Percentiles rank a stretch among this genome's conserved stretches.
Evolutionary conservation across 2,113 vertebrate genomes (phyloP).

Genomic region (Fukomys damarensis): DNA sequence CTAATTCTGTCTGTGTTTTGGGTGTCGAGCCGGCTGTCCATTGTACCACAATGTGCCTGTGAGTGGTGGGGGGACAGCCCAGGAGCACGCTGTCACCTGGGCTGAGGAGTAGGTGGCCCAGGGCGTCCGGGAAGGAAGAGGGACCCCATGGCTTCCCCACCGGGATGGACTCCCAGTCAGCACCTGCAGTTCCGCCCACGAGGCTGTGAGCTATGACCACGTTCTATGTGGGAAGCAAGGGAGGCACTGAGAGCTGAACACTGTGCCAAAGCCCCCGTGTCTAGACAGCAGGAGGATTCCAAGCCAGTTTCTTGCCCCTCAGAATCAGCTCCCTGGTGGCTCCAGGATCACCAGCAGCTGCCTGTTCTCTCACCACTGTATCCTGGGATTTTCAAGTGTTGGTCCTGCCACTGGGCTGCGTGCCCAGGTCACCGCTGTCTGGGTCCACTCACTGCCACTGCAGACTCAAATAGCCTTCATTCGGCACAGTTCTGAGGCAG

Average conservation of each 20-base stretch:
- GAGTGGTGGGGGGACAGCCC: neutral
- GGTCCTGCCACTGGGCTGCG: no score
- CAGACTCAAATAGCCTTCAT: rapidly evolving
- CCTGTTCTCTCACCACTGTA: rapidly evolving
- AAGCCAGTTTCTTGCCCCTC: rapidly evolving
- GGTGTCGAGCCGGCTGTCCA: neutral
- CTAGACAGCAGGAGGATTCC: neutral
- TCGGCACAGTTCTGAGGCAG: no score
- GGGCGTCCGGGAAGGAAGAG: rapidly evolving
- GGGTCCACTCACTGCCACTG: neutral
- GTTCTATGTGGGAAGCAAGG: neutral
- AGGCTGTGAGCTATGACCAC: no score
- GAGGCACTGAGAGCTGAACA: no score
- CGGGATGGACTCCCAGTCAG: rapidly evolving
- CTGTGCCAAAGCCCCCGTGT: no score
- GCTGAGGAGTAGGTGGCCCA: rapidly evolving
- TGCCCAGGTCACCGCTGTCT: rapidly evolving
- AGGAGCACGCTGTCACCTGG: neutral
- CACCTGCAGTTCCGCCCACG: rapidly evolving
- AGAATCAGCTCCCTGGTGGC: neutral
- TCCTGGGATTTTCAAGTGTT: neutral
- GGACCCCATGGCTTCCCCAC: no score
- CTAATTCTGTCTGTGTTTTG: neutral
- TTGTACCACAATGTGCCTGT: neutral
- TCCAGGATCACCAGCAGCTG: no score